Conservation (phyloP, 2,113 vertebrate species). For the Tympanuchus pallidicinctus region DNA sequence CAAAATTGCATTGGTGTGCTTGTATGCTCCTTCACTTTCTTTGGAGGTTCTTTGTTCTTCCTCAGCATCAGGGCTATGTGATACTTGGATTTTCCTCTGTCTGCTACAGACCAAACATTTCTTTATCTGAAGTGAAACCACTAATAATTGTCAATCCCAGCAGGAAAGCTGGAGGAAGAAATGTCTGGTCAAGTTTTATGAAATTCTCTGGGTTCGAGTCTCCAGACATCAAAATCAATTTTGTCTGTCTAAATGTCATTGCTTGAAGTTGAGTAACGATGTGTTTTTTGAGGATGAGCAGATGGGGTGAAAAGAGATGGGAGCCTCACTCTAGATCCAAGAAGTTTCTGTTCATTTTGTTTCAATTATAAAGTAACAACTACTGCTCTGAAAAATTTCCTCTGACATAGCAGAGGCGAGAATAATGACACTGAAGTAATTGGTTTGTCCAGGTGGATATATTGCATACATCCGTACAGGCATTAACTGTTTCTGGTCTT, state of each 20-base stretch:
- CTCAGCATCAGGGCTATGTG: not conserved
- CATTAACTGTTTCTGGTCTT: no score
- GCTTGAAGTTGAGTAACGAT: not conserved
- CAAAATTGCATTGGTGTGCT: not conserved
- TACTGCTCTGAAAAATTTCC: not conserved
- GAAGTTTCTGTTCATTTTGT: not conserved
- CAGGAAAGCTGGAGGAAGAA: not conserved
- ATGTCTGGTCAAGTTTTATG: not conserved
- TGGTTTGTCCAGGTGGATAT: not conserved
- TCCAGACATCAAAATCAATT: slow-evolving; percentile 19
- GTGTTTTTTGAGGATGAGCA: not conserved
- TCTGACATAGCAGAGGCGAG: not conserved
- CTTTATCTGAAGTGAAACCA: not conserved
- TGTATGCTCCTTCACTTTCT: not conserved
- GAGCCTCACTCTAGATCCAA: not conserved
- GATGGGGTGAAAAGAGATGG: not conserved
- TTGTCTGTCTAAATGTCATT: slow-evolving; percentile 24
- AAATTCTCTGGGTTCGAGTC: not conserved
- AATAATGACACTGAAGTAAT: not conserved
- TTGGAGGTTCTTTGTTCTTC: not conserved
- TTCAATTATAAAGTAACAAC: not conserved
- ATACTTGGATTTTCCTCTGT: not conserved
- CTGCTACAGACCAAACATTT: not conserved
- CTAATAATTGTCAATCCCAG: not conserved
- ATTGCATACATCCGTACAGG: not conserved